A percentile compares a stretch with the other conserved stretches of the same genome.
Conservation (phyloP, 1,140 invertebrate genomes). For the Lethrus apterus region DNA sequence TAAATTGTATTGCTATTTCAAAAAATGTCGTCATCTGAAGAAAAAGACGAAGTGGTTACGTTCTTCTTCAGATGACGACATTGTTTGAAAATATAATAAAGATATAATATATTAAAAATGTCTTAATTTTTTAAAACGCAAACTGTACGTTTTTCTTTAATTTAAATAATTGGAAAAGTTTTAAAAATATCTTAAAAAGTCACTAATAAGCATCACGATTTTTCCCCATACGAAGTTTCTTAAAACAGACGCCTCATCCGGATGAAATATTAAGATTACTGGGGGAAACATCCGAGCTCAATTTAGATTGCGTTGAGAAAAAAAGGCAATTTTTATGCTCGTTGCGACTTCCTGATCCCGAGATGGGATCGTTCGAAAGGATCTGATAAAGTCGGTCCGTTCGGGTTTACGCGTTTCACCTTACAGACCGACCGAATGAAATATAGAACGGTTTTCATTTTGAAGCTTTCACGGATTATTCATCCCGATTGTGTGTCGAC, state of each 20-base stretch:
- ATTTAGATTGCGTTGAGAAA: conserved; percentile 27
- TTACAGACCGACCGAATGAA: background rate
- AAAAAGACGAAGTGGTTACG: too few species aligned
- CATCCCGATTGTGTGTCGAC: too few species aligned
- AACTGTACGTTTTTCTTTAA: background rate
- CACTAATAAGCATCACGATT: background rate
- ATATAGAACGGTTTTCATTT: too few species aligned
- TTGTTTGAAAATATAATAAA: background rate
- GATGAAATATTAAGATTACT: conserved; percentile 31
- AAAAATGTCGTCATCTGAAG: too few species aligned
- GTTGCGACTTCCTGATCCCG: conserved; percentile 22
- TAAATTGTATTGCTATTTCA: too few species aligned
- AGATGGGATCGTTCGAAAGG: conserved; percentile 25
- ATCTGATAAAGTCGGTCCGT: conserved; percentile 5
- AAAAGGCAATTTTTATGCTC: conserved; percentile 30
- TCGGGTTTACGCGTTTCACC: background rate
- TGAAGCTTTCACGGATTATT: too few species aligned
- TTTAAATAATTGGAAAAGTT: too few species aligned
- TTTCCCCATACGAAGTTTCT: background rate
- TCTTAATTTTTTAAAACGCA: background rate
- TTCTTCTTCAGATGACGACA: too few species aligned
- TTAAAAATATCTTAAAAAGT: too few species aligned
- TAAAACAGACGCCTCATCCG: background rate
- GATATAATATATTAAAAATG: background rate
- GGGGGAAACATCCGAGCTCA: conserved; percentile 25